These are phyloP conservation scores for Drosophila ogumai DNA, from an alignment of 1,140 invertebrate genomes.

Conservation along the genomic window DNA sequence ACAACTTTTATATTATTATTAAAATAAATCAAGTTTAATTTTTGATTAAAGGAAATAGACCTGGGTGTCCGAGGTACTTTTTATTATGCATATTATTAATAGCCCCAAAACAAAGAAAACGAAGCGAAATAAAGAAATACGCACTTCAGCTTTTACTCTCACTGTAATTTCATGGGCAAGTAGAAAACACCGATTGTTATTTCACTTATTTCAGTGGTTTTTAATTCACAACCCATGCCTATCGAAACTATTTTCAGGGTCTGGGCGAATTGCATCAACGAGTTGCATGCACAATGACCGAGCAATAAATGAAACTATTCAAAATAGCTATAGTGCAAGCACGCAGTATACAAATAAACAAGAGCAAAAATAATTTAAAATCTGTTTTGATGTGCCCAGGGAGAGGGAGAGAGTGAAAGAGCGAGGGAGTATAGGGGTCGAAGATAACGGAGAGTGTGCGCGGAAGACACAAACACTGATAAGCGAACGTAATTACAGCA, in stretches of 20 bases:
- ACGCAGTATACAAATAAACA: conserved; percentile 18
- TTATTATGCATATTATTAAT: neutral
- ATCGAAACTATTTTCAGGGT: conserved; percentile 30
- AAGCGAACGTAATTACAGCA: conserved; percentile 56
- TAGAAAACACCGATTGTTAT: neutral
- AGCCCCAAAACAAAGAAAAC: neutral
- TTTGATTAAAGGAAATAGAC: neutral
- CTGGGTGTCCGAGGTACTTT: neutral
- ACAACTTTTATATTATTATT: neutral
- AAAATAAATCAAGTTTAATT: neutral
- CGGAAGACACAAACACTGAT: conserved; percentile 47
- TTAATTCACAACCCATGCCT: neutral
- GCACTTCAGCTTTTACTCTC: neutral
- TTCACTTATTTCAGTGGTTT: conserved; percentile 5
- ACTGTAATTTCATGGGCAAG: neutral
- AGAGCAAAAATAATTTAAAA: conserved; percentile 28
- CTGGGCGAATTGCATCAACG: conserved; percentile 28
- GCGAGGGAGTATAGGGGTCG: conserved; percentile 9
- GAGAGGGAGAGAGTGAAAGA: conserved; percentile 1
- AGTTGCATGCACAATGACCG: conserved; percentile 33
- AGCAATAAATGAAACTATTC: conserved; percentile 37
- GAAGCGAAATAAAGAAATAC: neutral
- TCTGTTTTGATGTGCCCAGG: conserved; percentile 44
- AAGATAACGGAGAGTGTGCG: conserved; percentile 37
- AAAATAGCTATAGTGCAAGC: conserved; percentile 6